Evolutionary conservation across 2,888 invertebrate species (phyloP), one percentile per base, ranked within the genome.

Genomic region (Aleiodes testaceus): DNA sequence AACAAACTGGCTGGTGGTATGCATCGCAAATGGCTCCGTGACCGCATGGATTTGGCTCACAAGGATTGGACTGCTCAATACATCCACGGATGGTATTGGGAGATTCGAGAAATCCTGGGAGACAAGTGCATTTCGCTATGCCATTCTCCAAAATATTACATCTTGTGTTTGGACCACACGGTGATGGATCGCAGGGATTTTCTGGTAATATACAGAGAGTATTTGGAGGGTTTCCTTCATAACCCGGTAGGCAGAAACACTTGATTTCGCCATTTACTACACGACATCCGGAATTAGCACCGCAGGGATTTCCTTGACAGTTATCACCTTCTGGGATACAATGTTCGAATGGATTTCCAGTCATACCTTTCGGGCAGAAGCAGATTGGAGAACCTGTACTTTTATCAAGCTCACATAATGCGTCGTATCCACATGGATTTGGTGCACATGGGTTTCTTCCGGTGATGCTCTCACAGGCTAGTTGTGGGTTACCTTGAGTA

Each of bases 1-100:
- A 94, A 87, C 97, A 97, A 12, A 94, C 92, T 18, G 95, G 95
- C 76, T 90, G 90, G 80, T 93, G 91, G 72, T 92, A 91, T 22
- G 94, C 93, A 87, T 96, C 95, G 82, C 96, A 96, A 47, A 93
- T 89, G 52, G 95, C 95, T 55, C 93, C 93, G 22, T 88, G 86
- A 20, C 95, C 96, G 80, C 96, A 96, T 5, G 93, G 93, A 82
- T 93, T 95, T 1, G 95, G 94, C 81, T 94, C 93, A 80, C 96
- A 96, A 6, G 93, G 93, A 85, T 95, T 94, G 70, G 91, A 89
- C 73, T 93, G 92, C 84, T 94, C 93, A 5, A 95, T 89, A 79
- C 96, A 96, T 52, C 96, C 96, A 82, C 95, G 90, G 50, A 96
- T 92, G 0, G 96, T 96, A 81, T 96, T 96, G 0, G 95, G 95